phyloP scores from a whole-genome alignment of 2,797 vertebrate species.

The Morelia viridis region DNA sequence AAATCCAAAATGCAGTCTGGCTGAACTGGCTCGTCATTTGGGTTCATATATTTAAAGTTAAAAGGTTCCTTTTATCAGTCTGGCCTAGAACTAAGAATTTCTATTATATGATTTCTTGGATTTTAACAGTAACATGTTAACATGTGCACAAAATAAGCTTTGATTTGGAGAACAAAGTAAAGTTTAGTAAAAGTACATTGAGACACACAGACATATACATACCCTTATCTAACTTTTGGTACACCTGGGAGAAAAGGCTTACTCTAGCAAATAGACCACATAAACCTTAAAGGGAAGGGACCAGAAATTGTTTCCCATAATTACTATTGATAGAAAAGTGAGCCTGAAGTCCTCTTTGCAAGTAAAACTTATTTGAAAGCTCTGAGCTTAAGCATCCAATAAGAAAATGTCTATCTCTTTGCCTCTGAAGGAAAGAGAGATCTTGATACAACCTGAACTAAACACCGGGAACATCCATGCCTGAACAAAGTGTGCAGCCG shows the following conservation, averaged over 20 bases:
- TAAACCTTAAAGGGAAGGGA: conserved; percentile 25
- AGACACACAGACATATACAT: neutral
- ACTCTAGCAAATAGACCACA: conserved; percentile 49
- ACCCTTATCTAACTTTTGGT: neutral
- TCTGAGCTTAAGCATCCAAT: conserved; percentile 14
- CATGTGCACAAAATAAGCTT: neutral
- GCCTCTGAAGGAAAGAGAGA: neutral
- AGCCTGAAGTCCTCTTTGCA: conserved; percentile 34
- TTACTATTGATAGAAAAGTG: conserved; percentile 53
- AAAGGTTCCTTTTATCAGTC: neutral
- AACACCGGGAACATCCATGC: neutral
- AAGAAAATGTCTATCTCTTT: conserved; percentile 44
- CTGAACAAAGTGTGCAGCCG: neutral
- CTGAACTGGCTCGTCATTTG: neutral
- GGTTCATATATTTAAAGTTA: neutral
- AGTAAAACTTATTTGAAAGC: neutral
- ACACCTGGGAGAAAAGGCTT: neutral
- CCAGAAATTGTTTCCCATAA: conserved; percentile 43
- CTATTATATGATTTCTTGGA: too few species aligned
- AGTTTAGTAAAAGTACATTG: neutral
- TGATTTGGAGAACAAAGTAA: neutral
- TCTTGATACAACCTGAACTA: neutral
- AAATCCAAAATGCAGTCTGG: neutral
- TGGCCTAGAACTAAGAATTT: neutral
- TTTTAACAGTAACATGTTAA: neutral